A percentile compares a stretch with the other conserved stretches of the same genome.
Conservation (phyloP, 2,888 invertebrate genomes). For the Andrena camellia region DNA sequence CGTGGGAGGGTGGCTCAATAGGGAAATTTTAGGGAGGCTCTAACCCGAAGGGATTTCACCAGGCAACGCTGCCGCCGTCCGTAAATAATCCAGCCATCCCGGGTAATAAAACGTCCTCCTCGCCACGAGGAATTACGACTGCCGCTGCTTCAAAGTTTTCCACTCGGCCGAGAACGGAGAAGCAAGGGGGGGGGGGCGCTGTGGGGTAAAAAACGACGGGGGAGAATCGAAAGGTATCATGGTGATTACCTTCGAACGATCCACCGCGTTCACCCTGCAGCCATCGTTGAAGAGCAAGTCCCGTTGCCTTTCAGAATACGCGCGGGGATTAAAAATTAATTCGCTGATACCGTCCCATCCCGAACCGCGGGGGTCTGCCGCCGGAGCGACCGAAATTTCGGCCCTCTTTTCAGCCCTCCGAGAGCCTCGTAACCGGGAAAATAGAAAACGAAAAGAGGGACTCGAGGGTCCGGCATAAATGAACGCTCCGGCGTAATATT, state of each 20-base stretch:
- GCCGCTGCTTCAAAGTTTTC: constrained; percentile 9
- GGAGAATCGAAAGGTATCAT: constrained; percentile 17
- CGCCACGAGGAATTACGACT: background rate
- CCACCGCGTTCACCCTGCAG: constrained; percentile 3
- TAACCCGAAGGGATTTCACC: background rate
- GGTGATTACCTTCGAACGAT: constrained; percentile 19
- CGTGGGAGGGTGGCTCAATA: background rate
- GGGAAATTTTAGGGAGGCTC: background rate
- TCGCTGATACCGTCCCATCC: background rate
- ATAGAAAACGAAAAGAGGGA: background rate
- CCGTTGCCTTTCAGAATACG: background rate
- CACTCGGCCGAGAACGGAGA: constrained; percentile 7
- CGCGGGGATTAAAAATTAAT: constrained; percentile 18
- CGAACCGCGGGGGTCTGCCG: background rate
- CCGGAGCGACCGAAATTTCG: background rate
- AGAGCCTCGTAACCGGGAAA: background rate
- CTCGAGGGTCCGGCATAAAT: background rate
- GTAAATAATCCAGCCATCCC: constrained; percentile 1
- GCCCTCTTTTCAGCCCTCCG: background rate
- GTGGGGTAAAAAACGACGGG: background rate
- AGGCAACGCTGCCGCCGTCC: background rate
- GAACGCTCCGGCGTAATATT: constrained; percentile 4
- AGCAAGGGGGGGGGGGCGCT: background rate
- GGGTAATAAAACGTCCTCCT: constrained; percentile 4
- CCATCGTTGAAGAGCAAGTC: background rate